Conservation (phyloP, 2,888 invertebrate species). For the Horisme vitalbata region DNA sequence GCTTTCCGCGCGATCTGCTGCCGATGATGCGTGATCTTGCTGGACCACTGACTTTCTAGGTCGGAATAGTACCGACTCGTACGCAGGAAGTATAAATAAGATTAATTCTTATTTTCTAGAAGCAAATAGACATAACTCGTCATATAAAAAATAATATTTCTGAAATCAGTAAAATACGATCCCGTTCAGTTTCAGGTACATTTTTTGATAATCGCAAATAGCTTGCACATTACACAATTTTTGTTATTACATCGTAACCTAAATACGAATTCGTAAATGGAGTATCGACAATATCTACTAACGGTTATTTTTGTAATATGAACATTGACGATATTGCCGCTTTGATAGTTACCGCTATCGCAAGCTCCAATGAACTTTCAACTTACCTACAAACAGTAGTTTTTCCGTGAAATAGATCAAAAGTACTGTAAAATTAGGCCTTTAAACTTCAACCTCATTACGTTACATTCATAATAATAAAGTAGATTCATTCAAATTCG, state of each 20-base stretch:
- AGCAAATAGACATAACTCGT: constrained; percentile 1
- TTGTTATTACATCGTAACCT: constrained; percentile 6
- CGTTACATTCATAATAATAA: constrained; percentile 8
- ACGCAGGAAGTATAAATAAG: constrained; percentile 16
- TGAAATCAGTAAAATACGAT: background rate
- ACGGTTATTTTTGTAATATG: constrained; percentile 34
- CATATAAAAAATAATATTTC: background rate
- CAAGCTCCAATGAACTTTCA: constrained; percentile 41
- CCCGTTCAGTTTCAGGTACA: background rate
- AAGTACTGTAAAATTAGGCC: background rate
- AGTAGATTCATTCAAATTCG: constrained; percentile 11
- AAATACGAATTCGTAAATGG: constrained; percentile 27
- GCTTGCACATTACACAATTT: constrained; percentile 3
- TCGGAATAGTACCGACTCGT: constrained; percentile 32
- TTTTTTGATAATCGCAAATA: constrained; percentile 6
- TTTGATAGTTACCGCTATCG: constrained; percentile 45
- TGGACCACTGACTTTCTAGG: constrained; percentile 57
- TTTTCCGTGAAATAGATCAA: constrained; percentile 16
- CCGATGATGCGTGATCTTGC: constrained; percentile 51
- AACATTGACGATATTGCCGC: constrained; percentile 22
- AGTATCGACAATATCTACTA: constrained; percentile 26
- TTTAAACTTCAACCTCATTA: too few species aligned
- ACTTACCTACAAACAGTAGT: constrained; percentile 24
- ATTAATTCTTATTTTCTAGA: constrained; percentile 13
- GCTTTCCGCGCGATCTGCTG: constrained; percentile 56